These are phyloP conservation scores for Vipera ursinii DNA, from an alignment of 2,797 vertebrate genomes.

Conservation along the genomic window DNA sequence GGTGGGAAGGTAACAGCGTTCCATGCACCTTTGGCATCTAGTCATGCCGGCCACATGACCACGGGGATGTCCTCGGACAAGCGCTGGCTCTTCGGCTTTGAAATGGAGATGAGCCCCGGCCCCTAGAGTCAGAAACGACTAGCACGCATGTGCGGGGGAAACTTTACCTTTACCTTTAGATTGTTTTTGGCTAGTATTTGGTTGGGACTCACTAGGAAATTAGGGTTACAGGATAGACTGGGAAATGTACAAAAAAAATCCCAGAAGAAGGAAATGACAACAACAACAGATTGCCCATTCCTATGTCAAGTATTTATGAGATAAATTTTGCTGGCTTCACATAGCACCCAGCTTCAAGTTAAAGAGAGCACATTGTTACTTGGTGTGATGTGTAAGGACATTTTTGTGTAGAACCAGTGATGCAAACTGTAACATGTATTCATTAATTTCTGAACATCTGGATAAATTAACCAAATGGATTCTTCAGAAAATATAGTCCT, in stretches of 20 bases:
- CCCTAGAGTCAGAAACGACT: too few relatives aligned
- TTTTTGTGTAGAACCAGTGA: not conserved
- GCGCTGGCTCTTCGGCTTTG: too few relatives aligned
- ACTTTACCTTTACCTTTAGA: not conserved
- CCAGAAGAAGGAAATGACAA: not conserved
- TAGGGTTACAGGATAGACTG: not conserved
- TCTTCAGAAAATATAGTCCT: not conserved
- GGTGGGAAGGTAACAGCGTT: too few relatives aligned
- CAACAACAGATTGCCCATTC: not conserved
- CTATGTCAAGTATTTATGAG: not conserved
- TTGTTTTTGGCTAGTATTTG: not conserved
- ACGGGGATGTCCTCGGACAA: too few relatives aligned
- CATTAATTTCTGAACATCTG: not conserved
- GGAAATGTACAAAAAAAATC: not conserved
- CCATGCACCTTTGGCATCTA: too few relatives aligned
- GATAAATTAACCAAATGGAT: not conserved
- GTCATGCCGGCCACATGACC: too few relatives aligned
- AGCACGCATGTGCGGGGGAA: too few relatives aligned
- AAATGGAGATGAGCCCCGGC: too few relatives aligned
- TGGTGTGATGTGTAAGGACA: not conserved
- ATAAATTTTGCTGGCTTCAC: not conserved
- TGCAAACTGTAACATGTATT: not conserved
- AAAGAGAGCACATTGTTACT: not conserved
- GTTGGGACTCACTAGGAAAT: not conserved
- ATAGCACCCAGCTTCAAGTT: not conserved